phyloP scores from a whole-genome alignment of 2,888 invertebrate genomes.

The Folsomia manolachei region DNA sequence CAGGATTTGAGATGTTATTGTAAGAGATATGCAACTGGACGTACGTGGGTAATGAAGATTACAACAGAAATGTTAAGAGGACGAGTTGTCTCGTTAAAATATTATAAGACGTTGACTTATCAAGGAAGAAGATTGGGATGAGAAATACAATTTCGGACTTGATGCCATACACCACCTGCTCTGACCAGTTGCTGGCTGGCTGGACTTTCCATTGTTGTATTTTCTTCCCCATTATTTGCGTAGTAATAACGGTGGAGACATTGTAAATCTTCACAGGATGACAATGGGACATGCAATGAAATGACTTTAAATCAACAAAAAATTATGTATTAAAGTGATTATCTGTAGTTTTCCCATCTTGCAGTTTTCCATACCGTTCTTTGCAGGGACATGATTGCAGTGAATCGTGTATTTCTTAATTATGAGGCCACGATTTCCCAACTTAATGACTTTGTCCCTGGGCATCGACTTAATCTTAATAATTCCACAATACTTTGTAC shows the following conservation, averaged over 20 bases:
- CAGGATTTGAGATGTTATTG: no score
- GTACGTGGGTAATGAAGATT: not conserved
- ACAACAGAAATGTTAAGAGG: not conserved
- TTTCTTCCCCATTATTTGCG: not conserved
- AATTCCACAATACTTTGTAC: no score
- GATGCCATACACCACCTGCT: not conserved
- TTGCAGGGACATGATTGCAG: no score
- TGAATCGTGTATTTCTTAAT: not conserved
- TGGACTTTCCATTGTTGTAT: not conserved
- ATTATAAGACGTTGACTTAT: not conserved
- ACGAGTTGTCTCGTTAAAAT: not conserved
- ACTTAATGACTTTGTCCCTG: not conserved
- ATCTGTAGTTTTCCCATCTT: no score
- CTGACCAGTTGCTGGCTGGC: no score
- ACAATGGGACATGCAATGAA: not conserved
- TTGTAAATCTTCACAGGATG: not conserved
- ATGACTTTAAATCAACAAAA: no score
- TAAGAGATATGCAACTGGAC: no score
- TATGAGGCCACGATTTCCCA: not conserved
- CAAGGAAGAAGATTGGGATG: not conserved
- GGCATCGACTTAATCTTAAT: not conserved
- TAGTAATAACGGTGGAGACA: not conserved
- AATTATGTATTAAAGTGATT: no score
- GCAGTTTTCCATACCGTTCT: no score
- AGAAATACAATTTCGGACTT: no score